Evolutionary conservation across 2,797 vertebrate genomes (phyloP), one percentile per base, ranked within the genome.

Genomic region (Arctocebus calabarensis): DNA sequence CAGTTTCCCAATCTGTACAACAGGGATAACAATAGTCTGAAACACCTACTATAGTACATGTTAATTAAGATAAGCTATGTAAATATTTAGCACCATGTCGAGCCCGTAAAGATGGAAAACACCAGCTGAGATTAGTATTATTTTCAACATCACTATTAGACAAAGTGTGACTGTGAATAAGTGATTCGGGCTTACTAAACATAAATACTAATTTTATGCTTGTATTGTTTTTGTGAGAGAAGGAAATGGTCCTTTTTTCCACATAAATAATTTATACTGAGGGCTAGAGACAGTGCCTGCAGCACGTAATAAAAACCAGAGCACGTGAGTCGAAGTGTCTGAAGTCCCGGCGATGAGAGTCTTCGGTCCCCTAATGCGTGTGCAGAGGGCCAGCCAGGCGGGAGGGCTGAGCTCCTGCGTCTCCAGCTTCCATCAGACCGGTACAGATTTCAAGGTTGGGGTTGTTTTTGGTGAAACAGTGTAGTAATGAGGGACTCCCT

Each of bases 181-280:
- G 40, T 45, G 94, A 82, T 27, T 48, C 62, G 25, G 12, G 9
- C 55, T 77, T 88, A 77, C 70, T 86, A 77, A 77, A 81, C 17
- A 8, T 48, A 70, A 32, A 74, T n/a, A 86, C 57, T 70, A 55
- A 86, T 79, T 84, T 78, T 68, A 48, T 11, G 64, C 59, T 52
- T 79, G 70, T 48, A 79, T 89, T 83, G 29, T 78, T 91, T 91
- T 93, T 27, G 22, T 29, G 75, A 37, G 90, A 70, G 57, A 84
- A 89, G 57, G 70, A 91, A 91, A 59, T 43, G 57, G 43, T 74
- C 68, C n/a, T 62, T 88, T 74, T 85, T 74, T 27, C 25, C 19
- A 73, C 43, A 52, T 74, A 61, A 55, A 73, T 96, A 85, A 79
- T 82, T 70, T 61, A 62, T 87, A 27, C 7, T 34, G 73, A 27